These are phyloP conservation scores for Vombatus ursinus DNA, from an alignment of 2,113 vertebrate species.

Conservation along the genomic window DNA sequence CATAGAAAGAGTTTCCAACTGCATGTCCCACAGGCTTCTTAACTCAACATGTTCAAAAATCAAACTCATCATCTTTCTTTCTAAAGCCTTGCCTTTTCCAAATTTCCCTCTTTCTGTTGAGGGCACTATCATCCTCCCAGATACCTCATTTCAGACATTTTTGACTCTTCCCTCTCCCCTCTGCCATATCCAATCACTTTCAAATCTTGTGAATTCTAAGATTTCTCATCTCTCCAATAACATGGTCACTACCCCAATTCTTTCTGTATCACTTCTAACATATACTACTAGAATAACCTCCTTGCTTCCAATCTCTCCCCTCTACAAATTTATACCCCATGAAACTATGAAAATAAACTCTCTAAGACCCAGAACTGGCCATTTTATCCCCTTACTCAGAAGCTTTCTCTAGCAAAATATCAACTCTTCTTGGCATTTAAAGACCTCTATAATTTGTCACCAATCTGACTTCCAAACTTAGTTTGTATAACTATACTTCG, in stretches of 20 bases:
- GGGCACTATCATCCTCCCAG: neutral
- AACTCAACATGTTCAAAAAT: neutral
- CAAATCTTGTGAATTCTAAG: neutral
- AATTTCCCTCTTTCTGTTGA: neutral
- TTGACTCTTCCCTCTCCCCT: neutral
- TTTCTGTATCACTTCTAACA: neutral
- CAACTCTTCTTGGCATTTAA: neutral
- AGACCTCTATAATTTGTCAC: neutral
- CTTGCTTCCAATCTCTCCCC: neutral
- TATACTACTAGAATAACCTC: neutral
- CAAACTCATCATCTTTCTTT: neutral
- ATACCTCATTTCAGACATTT: neutral
- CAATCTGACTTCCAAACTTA: neutral
- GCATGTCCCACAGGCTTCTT: neutral
- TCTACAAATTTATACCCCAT: neutral
- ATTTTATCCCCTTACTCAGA: neutral
- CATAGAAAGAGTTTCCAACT: too few relatives aligned
- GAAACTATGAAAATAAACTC: neutral
- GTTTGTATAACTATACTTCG: neutral
- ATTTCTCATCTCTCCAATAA: neutral
- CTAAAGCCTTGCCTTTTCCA: neutral
- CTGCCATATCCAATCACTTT: neutral
- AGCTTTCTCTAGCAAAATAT: neutral
- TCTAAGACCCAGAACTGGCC: neutral
- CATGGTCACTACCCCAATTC: neutral